These are phyloP conservation scores for Scortum barcoo DNA, from an alignment of 2,113 vertebrate species.

Conservation along the genomic window DNA sequence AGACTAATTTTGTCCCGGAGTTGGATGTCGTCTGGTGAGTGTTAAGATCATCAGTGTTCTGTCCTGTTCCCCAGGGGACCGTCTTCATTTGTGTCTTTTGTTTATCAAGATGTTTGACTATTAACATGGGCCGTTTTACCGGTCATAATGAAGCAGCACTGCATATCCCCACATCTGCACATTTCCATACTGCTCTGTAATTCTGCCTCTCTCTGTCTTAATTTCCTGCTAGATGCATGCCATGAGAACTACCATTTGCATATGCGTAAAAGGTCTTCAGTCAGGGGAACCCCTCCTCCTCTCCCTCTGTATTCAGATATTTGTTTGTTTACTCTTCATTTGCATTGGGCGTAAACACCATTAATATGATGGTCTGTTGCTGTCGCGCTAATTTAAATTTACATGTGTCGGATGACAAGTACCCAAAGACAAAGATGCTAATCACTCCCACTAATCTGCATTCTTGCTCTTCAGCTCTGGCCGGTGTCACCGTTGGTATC, in stretches of 20 bases:
- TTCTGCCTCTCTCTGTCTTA: conserved; percentile 68
- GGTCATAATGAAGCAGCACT: conserved; percentile 71
- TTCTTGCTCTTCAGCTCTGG: conserved; percentile 42
- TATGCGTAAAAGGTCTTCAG: conserved; percentile 69
- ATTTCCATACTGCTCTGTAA: conserved; percentile 74
- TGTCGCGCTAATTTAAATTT: conserved; percentile 64
- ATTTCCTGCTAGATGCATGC: conserved; percentile 75
- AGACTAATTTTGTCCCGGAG: conserved; percentile 46
- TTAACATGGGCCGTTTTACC: conserved; percentile 70
- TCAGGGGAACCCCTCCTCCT: conserved; percentile 53
- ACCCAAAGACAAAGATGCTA: conserved; percentile 68
- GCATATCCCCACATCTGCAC: conserved; percentile 75
- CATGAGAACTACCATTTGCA: conserved; percentile 70
- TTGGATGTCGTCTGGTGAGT: conserved; percentile 60
- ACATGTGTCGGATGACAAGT: conserved; percentile 68
- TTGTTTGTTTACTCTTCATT: conserved; percentile 78
- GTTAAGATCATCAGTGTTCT: conserved; percentile 70
- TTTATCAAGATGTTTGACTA: conserved; percentile 82
- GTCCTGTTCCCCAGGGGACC: conserved; percentile 52
- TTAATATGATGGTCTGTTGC: conserved; percentile 66
- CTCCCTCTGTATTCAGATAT: conserved; percentile 45
- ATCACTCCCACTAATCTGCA: conserved; percentile 63
- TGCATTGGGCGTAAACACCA: conserved; percentile 77
- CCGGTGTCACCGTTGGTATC: conserved; percentile 51
- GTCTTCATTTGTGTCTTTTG: conserved; percentile 74